These are phyloP conservation scores for Meiosimyza decipiens DNA, from an alignment of 2,888 invertebrate genomes.

Conservation along the genomic window DNA sequence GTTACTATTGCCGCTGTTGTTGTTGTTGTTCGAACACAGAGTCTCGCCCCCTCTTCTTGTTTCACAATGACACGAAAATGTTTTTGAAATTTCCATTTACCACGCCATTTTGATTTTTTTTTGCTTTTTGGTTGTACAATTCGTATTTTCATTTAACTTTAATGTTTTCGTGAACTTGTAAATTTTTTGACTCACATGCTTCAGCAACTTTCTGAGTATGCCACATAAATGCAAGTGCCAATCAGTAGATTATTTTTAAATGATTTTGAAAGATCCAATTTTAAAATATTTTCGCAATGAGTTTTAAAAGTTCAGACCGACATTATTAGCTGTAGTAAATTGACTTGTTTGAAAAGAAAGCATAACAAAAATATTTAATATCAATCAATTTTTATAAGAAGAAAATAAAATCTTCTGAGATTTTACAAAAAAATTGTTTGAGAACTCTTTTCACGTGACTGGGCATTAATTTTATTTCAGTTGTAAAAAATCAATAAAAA, in stretches of 20 bases:
- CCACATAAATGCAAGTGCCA: conserved; percentile 6
- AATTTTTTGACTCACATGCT: conserved; percentile 20
- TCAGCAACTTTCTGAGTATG: conserved; percentile 10
- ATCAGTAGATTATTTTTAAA: neutral
- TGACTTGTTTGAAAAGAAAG: neutral
- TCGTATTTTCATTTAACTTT: neutral
- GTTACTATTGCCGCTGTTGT: neutral
- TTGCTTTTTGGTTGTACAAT: neutral
- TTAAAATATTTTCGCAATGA: too few species aligned
- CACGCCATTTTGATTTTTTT: conserved; percentile 5
- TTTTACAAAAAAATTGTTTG: neutral
- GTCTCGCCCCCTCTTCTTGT: too few species aligned
- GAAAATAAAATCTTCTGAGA: neutral
- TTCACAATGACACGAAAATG: conserved; percentile 9
- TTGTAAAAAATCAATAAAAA: too few species aligned
- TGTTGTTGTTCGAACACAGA: neutral
- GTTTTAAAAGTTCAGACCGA: neutral
- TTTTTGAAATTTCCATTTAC: conserved; percentile 15
- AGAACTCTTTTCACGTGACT: neutral
- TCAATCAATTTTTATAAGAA: neutral
- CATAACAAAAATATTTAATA: neutral
- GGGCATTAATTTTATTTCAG: neutral
- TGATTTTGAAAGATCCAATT: neutral
- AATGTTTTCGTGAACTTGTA: neutral
- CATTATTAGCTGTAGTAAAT: too few species aligned